These are phyloP conservation scores for Dasypus novemcinctus DNA, from an alignment of 2,113 vertebrate species.

Conservation along the genomic window DNA sequence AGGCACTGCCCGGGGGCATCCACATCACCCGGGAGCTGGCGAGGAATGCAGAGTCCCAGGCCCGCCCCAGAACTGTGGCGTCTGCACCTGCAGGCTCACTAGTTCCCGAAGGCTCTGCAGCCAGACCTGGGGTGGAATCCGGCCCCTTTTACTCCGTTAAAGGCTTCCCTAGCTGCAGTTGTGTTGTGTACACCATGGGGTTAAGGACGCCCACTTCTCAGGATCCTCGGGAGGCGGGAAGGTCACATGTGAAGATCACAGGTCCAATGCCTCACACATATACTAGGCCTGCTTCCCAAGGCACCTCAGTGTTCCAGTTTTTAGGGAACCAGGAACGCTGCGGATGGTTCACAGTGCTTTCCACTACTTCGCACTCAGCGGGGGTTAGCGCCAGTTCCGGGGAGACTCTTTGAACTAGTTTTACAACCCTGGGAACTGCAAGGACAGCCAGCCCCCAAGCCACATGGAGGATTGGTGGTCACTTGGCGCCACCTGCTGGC, in stretches of 20 bases:
- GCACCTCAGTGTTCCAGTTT: accelerated
- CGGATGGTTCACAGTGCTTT: accelerated
- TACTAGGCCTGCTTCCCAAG: not conserved
- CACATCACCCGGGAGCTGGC: not conserved
- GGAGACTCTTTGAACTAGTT: no score
- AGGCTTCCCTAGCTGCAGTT: not conserved
- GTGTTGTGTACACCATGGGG: accelerated
- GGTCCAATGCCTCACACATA: accelerated
- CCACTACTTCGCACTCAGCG: accelerated
- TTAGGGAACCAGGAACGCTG: no score
- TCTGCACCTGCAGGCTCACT: not conserved
- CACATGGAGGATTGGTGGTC: not conserved
- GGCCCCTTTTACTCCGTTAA: accelerated
- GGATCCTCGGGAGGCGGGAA: not conserved
- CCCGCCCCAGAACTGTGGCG: accelerated
- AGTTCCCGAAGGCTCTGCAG: not conserved
- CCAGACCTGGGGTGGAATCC: not conserved
- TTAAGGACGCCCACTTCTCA: not conserved
- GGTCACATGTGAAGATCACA: not conserved
- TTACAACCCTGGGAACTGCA: accelerated
- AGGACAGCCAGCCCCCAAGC: accelerated
- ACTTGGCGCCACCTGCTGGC: constrained; percentile 61
- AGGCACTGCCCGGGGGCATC: accelerated
- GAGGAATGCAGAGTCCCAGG: not conserved
- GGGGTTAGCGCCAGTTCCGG: accelerated